Conservation (phyloP, 2,113 vertebrate species). For the Cryptotis parvus region DNA sequence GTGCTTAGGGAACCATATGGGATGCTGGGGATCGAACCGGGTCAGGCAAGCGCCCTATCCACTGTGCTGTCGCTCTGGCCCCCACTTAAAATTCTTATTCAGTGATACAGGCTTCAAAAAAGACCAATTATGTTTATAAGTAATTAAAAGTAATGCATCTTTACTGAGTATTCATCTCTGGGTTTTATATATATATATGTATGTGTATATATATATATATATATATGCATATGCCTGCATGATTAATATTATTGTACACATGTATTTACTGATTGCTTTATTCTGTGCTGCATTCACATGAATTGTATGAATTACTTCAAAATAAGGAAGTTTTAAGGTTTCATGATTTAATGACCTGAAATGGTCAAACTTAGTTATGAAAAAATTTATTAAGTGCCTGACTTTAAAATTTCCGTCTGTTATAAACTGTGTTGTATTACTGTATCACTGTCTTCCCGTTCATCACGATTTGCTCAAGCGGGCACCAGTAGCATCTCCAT, state of each 20-base stretch:
- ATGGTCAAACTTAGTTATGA: constrained; percentile 3
- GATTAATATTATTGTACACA: not conserved
- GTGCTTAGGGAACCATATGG: too few relatives aligned
- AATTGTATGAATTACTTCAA: constrained; percentile 44
- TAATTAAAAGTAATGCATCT: not conserved
- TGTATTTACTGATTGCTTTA: constrained; percentile 28
- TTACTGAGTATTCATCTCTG: not conserved
- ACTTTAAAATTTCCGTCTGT: constrained; percentile 26
- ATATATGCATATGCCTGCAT: too few relatives aligned
- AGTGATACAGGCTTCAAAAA: constrained; percentile 6
- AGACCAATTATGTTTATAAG: constrained; percentile 8
- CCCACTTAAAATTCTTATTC: constrained; percentile 45
- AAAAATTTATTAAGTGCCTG: not conserved
- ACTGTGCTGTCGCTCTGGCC: too few relatives aligned
- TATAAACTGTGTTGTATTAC: constrained; percentile 3
- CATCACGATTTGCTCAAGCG: too few relatives aligned
- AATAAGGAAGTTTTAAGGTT: constrained; percentile 10
- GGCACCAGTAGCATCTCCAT: too few relatives aligned
- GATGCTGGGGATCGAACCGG: too few relatives aligned
- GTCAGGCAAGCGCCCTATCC: too few relatives aligned
- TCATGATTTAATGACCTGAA: constrained; percentile 46
- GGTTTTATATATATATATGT: constrained; percentile 45
- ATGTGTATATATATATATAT: too few relatives aligned
- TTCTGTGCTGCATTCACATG: constrained; percentile 34
- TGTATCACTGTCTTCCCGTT: too few relatives aligned